Evolutionary conservation across 2,113 vertebrate species (phyloP).

Genomic region (Holacanthus passer): DNA sequence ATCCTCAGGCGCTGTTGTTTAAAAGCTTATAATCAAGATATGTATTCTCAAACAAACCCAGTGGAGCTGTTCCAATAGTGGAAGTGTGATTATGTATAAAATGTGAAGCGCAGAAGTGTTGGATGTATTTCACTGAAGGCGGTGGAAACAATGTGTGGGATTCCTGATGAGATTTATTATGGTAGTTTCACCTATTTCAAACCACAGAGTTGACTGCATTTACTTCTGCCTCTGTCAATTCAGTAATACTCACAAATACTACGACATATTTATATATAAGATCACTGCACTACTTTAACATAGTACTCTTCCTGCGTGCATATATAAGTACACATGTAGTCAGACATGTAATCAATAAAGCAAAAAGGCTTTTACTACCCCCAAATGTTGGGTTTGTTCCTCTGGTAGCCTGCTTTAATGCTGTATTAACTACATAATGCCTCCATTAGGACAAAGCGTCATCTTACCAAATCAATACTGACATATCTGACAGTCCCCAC

Average conservation of each 20-base stretch:
- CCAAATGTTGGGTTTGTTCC: conserved; percentile 55
- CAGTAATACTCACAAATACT: neutral
- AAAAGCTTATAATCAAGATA: neutral
- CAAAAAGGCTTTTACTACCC: conserved; percentile 57
- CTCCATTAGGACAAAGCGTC: conserved; percentile 78
- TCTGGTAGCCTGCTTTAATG: conserved; percentile 54
- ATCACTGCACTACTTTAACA: neutral
- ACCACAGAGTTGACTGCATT: neutral
- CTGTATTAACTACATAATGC: conserved; percentile 73
- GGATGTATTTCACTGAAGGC: neutral
- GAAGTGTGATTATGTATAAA: neutral
- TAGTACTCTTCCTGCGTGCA: neutral
- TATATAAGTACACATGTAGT: conserved; percentile 13
- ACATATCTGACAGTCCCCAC: conserved; percentile 75
- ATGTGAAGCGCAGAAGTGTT: neutral
- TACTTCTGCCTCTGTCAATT: neutral
- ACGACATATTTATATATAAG: neutral
- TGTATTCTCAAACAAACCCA: neutral
- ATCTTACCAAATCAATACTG: conserved; percentile 79
- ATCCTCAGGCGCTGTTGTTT: neutral
- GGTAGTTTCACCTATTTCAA: neutral
- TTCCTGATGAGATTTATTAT: neutral
- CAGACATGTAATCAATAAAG: conserved; percentile 50
- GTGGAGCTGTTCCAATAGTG: neutral
- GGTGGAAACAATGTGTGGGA: neutral